phyloP scores from a whole-genome alignment of 1,140 invertebrate genomes.

The Atta colombica region DNA sequence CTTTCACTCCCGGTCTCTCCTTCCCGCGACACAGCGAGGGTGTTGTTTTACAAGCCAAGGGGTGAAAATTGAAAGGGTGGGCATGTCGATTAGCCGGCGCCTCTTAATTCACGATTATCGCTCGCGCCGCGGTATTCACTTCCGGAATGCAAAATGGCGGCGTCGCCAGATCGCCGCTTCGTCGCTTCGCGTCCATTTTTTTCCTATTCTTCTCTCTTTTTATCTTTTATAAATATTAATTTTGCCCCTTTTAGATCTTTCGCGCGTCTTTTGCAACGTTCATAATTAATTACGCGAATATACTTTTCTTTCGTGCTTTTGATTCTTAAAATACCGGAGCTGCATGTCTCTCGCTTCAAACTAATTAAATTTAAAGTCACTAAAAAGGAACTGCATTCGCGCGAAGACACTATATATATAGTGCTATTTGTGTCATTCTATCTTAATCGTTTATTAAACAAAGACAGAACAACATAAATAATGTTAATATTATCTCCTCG shows the following conservation, averaged over 20 bases:
- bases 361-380: background rate
- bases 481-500: too few relatives aligned
- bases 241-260: background rate
- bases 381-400: too few relatives aligned
- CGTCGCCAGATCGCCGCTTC: constrained; percentile 28
- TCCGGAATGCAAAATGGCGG: constrained; percentile 49
- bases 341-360: background rate
- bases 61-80: constrained; percentile 57
- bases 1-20: constrained; percentile 11
- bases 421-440: too few relatives aligned
- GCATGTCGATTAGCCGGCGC: constrained; percentile 70
- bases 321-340: background rate
- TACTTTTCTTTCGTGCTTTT: background rate
- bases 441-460: too few relatives aligned
- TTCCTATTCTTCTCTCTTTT: background rate
- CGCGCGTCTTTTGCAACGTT: background rate
- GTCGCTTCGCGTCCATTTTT: background rate
- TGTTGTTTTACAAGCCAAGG: constrained; percentile 67
- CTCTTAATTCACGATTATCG: constrained; percentile 63
- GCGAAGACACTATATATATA: too few relatives aligned
- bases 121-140: constrained; percentile 44
- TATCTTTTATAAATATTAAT: background rate
- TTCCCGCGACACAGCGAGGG: constrained; percentile 65
- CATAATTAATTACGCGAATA: constrained; percentile 7
- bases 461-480: too few relatives aligned